Conservation (phyloP, 1,140 invertebrate genomes). For the Pseudomyrmex sp. region DNA sequence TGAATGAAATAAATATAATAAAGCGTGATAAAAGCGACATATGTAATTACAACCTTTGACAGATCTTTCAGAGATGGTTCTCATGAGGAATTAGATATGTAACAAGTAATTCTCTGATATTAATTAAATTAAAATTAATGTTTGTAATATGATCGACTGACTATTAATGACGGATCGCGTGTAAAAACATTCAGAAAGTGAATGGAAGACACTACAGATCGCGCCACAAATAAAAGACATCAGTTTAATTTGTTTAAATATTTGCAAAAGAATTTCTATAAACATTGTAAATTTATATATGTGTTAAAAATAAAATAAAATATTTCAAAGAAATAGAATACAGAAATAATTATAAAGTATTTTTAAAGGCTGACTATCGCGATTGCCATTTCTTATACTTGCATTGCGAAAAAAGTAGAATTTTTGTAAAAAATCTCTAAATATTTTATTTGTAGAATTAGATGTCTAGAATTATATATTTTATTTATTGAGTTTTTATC, state of each 20-base stretch:
- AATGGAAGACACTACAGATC: conserved; percentile 53
- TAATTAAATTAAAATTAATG: neutral
- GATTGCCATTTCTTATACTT: too few relatives aligned
- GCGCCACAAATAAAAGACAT: conserved; percentile 41
- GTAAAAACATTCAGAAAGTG: conserved; percentile 28
- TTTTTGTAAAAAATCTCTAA: too few relatives aligned
- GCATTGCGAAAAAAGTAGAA: too few relatives aligned
- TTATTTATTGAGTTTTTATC: too few relatives aligned
- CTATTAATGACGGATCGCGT: conserved; percentile 36
- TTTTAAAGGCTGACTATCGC: too few relatives aligned
- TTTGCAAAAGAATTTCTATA: neutral
- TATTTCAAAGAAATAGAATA: too few relatives aligned
- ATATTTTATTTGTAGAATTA: too few relatives aligned
- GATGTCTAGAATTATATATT: too few relatives aligned
- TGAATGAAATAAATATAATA: neutral
- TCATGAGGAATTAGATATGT: neutral
- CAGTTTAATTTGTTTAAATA: conserved; percentile 12
- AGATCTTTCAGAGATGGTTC: neutral
- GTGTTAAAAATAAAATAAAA: too few relatives aligned
- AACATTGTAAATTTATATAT: neutral
- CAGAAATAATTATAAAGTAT: too few relatives aligned
- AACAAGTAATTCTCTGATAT: neutral
- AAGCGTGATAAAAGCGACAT: neutral
- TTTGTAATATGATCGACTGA: conserved; percentile 2
- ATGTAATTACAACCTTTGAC: neutral